A percentile compares a stretch with the other conserved stretches of the same genome.
Conservation (phyloP, 1,140 invertebrate genomes). For the Lethrus apterus region DNA sequence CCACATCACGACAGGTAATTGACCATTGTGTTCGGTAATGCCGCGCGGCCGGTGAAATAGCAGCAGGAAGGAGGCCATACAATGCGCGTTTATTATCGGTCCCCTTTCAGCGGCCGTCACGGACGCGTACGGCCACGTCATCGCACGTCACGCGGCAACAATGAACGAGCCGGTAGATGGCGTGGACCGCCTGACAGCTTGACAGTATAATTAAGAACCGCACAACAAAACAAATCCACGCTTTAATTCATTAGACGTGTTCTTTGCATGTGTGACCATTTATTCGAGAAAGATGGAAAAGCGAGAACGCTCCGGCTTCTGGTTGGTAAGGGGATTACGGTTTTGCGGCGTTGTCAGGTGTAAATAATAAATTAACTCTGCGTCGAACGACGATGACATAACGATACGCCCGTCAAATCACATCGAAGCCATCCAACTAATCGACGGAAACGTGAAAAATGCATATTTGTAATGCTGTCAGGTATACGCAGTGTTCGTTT, state of each 20-base stretch:
- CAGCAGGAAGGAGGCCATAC: constrained; percentile 30
- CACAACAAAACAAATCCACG: constrained; percentile 27
- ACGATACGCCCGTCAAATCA: no score
- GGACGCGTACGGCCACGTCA: constrained; percentile 25
- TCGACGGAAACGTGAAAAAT: no score
- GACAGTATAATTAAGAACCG: constrained; percentile 36
- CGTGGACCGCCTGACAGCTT: constrained; percentile 30
- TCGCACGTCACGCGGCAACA: constrained; percentile 28
- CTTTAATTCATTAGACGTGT: constrained; percentile 16
- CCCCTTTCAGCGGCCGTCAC: constrained; percentile 31
- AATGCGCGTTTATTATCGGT: constrained; percentile 34
- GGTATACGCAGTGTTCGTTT: no score
- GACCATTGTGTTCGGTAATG: constrained; percentile 32
- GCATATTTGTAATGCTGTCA: no score
- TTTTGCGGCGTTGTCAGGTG: no score
- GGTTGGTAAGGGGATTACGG: no score
- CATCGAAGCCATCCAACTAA: no score
- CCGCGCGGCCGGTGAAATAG: constrained; percentile 15
- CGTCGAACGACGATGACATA: no score
- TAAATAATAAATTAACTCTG: no score
- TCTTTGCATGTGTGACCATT: no score
- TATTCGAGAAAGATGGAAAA: no score
- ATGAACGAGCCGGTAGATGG: constrained; percentile 24
- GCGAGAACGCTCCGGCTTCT: no score
- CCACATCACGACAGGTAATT: constrained; percentile 36